Conservation (phyloP, 2,113 vertebrate genomes). For the Apistogramma diplotaenia region DNA sequence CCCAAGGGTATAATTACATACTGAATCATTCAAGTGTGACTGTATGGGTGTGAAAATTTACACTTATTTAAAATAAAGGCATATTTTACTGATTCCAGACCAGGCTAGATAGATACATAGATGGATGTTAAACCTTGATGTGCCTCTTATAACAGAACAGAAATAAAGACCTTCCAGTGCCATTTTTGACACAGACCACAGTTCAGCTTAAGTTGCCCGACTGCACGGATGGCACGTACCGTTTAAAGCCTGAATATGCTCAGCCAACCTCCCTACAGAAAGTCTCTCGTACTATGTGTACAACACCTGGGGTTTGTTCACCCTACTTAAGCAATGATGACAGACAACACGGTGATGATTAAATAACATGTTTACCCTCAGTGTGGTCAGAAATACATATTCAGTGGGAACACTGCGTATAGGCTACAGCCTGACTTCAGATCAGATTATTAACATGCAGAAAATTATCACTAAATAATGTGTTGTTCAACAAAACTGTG, state of each 20-base stretch:
- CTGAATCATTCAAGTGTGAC: slow-evolving; percentile 16
- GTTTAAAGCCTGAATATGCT: slow-evolving; percentile 48
- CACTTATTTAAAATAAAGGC: slow-evolving; percentile 10
- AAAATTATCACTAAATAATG: slow-evolving; percentile 74
- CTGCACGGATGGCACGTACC: slow-evolving; percentile 28
- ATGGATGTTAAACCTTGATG: background rate
- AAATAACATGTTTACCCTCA: slow-evolving; percentile 75
- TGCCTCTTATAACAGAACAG: background rate
- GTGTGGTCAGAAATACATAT: slow-evolving; percentile 70
- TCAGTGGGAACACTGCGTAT: slow-evolving; percentile 75
- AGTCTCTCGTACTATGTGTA: slow-evolving; percentile 55
- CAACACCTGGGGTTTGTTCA: slow-evolving; percentile 62
- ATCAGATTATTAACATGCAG: slow-evolving; percentile 71
- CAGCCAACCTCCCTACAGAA: slow-evolving; percentile 1
- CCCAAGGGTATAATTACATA: slow-evolving; percentile 5
- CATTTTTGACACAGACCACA: slow-evolving; percentile 59
- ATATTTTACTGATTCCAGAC: background rate
- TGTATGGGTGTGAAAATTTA: slow-evolving; percentile 23
- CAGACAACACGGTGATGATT: slow-evolving; percentile 64
- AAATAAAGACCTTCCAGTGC: slow-evolving; percentile 10
- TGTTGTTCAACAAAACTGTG: slow-evolving; percentile 77
- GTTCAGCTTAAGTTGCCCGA: slow-evolving; percentile 49
- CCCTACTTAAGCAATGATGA: slow-evolving; percentile 61
- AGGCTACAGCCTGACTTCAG: slow-evolving; percentile 63
- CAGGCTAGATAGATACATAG: background rate